Evolutionary conservation across 2,113 vertebrate genomes (phyloP).

Genomic region (Apteryx owenii): DNA sequence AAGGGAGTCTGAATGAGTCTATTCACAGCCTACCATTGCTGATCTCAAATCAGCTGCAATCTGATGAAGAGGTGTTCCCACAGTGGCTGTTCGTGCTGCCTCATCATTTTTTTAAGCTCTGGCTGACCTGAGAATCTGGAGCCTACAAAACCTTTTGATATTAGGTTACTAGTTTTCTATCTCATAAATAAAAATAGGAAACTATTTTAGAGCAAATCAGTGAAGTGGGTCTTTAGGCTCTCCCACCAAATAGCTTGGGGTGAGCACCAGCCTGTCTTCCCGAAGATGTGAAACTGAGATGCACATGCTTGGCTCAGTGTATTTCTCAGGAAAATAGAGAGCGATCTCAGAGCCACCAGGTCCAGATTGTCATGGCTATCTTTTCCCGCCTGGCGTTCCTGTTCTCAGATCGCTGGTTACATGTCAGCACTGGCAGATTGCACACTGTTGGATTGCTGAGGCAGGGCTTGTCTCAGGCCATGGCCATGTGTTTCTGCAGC

Average conservation of each 20-base stretch:
- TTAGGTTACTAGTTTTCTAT: not conserved
- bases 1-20: not conserved
- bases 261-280: not conserved
- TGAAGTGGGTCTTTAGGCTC: not conserved
- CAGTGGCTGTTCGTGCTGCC: not conserved
- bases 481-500: not conserved
- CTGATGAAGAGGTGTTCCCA: not conserved
- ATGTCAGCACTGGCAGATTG: not conserved
- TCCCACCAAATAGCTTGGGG: not conserved
- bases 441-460: not conserved
- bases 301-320: not conserved
- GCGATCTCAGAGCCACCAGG: not conserved
- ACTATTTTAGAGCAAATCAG: not conserved
- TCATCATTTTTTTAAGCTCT: not conserved
- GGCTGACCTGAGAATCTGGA: not conserved
- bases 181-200: not conserved
- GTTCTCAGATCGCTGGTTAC: slow-evolving; percentile 9
- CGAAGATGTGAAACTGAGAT: not conserved
- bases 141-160: not conserved
- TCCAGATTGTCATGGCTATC: not conserved
- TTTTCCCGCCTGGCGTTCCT: not conserved
- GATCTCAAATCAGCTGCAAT: not conserved
- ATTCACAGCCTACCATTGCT: not conserved
- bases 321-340: not conserved
- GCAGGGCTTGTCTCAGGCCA: not conserved